Evolutionary conservation across 2,888 invertebrate genomes (phyloP).

Genomic region (Sphaerophoria taeniata): DNA sequence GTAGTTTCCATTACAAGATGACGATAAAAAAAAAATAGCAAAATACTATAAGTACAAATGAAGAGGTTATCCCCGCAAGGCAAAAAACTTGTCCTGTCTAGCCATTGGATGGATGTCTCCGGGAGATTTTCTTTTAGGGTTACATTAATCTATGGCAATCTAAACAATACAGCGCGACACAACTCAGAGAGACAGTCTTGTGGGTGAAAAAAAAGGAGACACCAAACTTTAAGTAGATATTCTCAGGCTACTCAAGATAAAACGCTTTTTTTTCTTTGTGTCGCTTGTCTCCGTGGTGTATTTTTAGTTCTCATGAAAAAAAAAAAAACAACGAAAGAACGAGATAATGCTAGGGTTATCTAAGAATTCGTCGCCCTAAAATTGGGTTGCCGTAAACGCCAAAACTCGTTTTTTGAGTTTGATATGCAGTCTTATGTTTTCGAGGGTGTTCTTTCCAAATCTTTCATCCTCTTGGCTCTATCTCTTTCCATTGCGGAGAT

Average conservation of each 20-base stretch:
- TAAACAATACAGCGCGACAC: slow-evolving; percentile 72
- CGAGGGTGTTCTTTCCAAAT: no score
- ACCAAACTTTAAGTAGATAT: slow-evolving; percentile 65
- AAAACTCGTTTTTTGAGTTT: no score
- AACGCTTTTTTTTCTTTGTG: slow-evolving; percentile 10
- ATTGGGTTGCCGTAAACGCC: no score
- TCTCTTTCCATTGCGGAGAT: no score
- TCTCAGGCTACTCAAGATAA: slow-evolving; percentile 70
- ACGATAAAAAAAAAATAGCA: slow-evolving; percentile 4
- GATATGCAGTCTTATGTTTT: no score
- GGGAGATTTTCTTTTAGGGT: slow-evolving; percentile 73
- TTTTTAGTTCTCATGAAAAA: slow-evolving; percentile 48
- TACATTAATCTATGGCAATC: no score
- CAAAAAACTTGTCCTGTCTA: slow-evolving; percentile 72
- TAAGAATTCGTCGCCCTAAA: no score
- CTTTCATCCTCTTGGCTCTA: no score
- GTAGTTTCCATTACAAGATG: slow-evolving; percentile 35
- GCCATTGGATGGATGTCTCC: slow-evolving; percentile 71
- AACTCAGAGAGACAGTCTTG: slow-evolving; percentile 67
- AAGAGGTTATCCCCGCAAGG: slow-evolving; percentile 72
- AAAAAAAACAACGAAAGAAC: slow-evolving; percentile 29
- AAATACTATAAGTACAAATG: slow-evolving; percentile 45
- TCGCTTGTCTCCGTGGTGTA: slow-evolving; percentile 37
- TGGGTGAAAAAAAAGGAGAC: slow-evolving; percentile 47
- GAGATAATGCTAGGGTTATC: slow-evolving; percentile 22